phyloP scores from a whole-genome alignment of 2,797 vertebrate species.

The Ctenopoma multispine region DNA sequence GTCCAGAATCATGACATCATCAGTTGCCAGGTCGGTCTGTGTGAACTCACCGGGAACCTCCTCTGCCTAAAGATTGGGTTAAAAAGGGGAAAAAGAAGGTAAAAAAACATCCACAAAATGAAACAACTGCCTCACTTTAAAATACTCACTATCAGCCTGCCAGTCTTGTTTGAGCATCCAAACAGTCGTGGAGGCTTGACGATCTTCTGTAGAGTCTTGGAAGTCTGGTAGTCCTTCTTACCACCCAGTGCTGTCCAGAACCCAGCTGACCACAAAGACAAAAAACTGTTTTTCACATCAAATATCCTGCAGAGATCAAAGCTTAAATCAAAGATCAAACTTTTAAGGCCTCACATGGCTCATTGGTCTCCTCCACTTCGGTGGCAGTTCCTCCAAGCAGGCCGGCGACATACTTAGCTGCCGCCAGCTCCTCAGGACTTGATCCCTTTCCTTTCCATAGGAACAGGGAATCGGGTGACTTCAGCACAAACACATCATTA shows the following conservation, averaged over 20 bases:
- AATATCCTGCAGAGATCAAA: background rate
- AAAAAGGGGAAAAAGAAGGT: background rate
- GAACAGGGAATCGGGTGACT: constrained; percentile 51
- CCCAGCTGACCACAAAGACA: constrained; percentile 49
- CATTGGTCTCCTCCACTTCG: constrained; percentile 75
- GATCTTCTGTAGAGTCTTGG: constrained; percentile 61
- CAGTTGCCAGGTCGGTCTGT: constrained; percentile 81
- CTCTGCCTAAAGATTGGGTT: constrained; percentile 73
- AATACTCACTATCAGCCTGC: constrained; percentile 78
- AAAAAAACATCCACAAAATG: background rate
- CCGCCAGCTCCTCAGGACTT: constrained; percentile 67
- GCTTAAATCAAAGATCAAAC: background rate
- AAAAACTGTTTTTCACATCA: constrained; percentile 11
- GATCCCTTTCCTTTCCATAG: constrained; percentile 81
- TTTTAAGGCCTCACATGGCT: constrained; percentile 71
- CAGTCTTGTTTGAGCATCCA: constrained; percentile 84
- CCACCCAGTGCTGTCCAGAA: constrained; percentile 85
- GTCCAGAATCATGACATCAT: constrained; percentile 87
- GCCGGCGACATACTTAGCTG: constrained; percentile 70
- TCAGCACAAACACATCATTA: constrained; percentile 85
- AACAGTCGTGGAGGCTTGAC: constrained; percentile 80
- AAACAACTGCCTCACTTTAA: background rate
- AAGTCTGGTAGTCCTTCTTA: constrained; percentile 82
- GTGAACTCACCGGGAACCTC: constrained; percentile 81
- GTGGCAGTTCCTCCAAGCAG: constrained; percentile 71